Evolutionary conservation across 2,797 vertebrate genomes (phyloP).

Genomic region (Spheniscus humboldti): DNA sequence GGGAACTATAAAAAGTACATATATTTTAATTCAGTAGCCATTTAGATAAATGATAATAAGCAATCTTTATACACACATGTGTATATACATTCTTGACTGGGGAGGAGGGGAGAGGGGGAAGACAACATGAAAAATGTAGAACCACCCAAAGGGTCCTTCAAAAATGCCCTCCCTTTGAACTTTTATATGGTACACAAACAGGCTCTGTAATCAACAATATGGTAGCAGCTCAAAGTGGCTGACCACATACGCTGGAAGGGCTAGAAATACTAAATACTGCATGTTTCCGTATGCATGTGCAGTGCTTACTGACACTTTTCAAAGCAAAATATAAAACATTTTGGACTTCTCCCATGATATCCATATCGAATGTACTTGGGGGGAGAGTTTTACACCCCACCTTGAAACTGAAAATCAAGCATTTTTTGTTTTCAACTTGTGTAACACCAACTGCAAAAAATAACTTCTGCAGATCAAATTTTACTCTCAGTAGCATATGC

Average conservation of each 20-base stretch:
- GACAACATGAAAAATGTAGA: neutral
- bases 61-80: neutral
- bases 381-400: neutral
- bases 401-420: neutral
- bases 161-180: neutral
- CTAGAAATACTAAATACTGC: neutral
- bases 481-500: neutral
- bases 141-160: neutral
- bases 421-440: neutral
- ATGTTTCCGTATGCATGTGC: neutral
- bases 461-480: neutral
- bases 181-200: neutral
- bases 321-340: neutral
- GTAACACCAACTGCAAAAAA: neutral
- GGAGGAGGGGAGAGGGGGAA: neutral
- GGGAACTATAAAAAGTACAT: neutral
- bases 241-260: rapidly evolving
- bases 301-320: neutral
- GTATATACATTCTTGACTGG: neutral
- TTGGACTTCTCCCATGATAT: neutral
- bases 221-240: neutral
- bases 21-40: neutral
- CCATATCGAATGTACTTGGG: neutral
- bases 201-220: neutral
- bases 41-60: neutral